Conservation (phyloP, 2,797 vertebrate species). For the Sebastes diploproa region DNA sequence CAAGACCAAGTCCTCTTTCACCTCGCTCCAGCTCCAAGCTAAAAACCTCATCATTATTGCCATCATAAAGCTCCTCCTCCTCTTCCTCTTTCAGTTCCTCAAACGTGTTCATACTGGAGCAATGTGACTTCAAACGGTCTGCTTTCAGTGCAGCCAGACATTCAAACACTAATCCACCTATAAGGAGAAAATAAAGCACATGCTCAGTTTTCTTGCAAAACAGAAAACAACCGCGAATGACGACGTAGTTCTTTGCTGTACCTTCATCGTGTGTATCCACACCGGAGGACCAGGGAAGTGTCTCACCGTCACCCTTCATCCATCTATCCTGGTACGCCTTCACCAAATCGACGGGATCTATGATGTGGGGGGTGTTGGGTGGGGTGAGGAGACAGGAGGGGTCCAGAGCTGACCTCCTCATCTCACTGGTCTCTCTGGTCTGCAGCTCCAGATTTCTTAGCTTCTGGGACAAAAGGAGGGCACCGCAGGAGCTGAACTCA, state of each 20-base stretch:
- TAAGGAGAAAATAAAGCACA: not conserved
- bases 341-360: slow-evolving; percentile 39
- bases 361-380: slow-evolving; percentile 74
- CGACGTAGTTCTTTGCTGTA: slow-evolving; percentile 28
- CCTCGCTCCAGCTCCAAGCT: slow-evolving; percentile 81
- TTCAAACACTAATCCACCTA: slow-evolving; percentile 69
- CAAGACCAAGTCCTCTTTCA: slow-evolving; percentile 77
- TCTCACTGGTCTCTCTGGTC: slow-evolving; percentile 28
- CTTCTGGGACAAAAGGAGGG: slow-evolving; percentile 69
- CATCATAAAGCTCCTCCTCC: slow-evolving; percentile 49
- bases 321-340: slow-evolving; percentile 17
- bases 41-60: slow-evolving; percentile 75
- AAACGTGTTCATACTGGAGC: slow-evolving; percentile 20
- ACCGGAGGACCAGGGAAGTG: slow-evolving; percentile 3
- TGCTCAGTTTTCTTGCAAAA: not conserved
- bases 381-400: slow-evolving; percentile 77
- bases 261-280: slow-evolving; percentile 59
- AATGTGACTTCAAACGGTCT: slow-evolving; percentile 41
- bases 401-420: slow-evolving; percentile 53
- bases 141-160: slow-evolving; percentile 65
- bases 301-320: slow-evolving; percentile 22
- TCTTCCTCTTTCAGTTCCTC: slow-evolving; percentile 63
- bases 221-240: not conserved
- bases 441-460: slow-evolving; percentile 75
- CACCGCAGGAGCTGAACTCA: slow-evolving; percentile 58